Conservation (phyloP, 2,888 invertebrate species). For the Leptinotarsa tumamoca region DNA sequence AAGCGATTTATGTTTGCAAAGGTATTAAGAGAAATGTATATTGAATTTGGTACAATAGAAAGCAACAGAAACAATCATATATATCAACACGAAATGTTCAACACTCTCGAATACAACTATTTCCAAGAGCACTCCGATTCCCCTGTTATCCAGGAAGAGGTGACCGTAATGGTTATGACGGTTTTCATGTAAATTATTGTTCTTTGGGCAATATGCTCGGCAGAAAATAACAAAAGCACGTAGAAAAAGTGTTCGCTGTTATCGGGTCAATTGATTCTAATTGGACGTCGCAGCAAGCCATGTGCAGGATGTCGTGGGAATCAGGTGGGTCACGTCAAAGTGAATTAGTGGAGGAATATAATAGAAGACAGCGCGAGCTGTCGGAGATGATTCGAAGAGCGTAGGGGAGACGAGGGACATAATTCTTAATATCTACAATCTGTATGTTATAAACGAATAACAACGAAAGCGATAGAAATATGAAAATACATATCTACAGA, state of each 20-base stretch:
- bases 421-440: background rate
- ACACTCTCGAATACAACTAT: background rate
- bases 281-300: conserved; percentile 42
- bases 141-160: conserved; percentile 1
- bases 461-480: no score
- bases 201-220: conserved; percentile 9
- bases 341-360: conserved; percentile 47
- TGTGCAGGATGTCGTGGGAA: conserved; percentile 53
- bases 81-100: background rate
- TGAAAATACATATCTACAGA: no score
- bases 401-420: conserved; percentile 22
- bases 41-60: no score
- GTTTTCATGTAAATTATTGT: conserved; percentile 30
- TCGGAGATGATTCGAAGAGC: conserved; percentile 20
- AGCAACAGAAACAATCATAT: no score
- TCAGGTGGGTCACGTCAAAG: conserved; percentile 51
- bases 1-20: no score
- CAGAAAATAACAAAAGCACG: conserved; percentile 24
- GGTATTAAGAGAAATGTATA: no score
- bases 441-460: no score
- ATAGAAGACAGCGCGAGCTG: conserved; percentile 36
- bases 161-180: conserved; percentile 22
- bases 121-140: background rate
- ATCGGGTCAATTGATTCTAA: conserved; percentile 45
- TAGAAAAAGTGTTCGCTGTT: conserved; percentile 37